These are phyloP conservation scores for Zaprionus davidi DNA, from an alignment of 1,140 invertebrate genomes.

Conservation along the genomic window DNA sequence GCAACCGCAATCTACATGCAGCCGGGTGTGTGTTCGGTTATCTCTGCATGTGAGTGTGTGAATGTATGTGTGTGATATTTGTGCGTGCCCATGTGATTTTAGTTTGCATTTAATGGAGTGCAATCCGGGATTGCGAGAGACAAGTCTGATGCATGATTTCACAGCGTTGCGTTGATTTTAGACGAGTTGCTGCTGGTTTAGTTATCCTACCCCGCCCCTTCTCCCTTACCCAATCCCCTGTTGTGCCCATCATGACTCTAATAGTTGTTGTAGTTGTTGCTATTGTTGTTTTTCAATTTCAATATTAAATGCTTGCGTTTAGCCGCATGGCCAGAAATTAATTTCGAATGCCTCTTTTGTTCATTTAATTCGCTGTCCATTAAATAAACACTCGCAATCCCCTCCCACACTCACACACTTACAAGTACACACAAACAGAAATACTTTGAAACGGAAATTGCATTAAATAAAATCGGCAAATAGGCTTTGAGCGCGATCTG, in stretches of 20 bases:
- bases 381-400: constrained; percentile 56
- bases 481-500: constrained; percentile 53
- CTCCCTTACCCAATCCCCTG: not conserved
- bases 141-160: constrained; percentile 44
- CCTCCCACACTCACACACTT: not conserved
- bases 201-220: not conserved
- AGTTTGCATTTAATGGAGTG: constrained; percentile 71
- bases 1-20: constrained; percentile 65
- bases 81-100: constrained; percentile 43
- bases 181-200: not conserved
- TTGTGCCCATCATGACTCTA: not conserved
- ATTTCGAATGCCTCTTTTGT: constrained; percentile 66
- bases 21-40: constrained; percentile 4
- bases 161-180: constrained; percentile 53
- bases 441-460: constrained; percentile 49
- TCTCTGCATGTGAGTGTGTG: not conserved
- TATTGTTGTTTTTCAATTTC: constrained; percentile 21
- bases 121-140: constrained; percentile 50
- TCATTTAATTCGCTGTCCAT: constrained; percentile 64
- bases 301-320: constrained; percentile 45
- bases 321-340: constrained; percentile 67
- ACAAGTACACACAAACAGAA: not conserved
- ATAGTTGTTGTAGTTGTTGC: constrained; percentile 6
- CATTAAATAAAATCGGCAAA: constrained; percentile 77
- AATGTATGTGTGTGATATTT: not conserved